Evolutionary conservation across 2,888 invertebrate genomes (phyloP), one percentile per base, ranked within the genome.

Genomic region (Prenolepis imparis): DNA sequence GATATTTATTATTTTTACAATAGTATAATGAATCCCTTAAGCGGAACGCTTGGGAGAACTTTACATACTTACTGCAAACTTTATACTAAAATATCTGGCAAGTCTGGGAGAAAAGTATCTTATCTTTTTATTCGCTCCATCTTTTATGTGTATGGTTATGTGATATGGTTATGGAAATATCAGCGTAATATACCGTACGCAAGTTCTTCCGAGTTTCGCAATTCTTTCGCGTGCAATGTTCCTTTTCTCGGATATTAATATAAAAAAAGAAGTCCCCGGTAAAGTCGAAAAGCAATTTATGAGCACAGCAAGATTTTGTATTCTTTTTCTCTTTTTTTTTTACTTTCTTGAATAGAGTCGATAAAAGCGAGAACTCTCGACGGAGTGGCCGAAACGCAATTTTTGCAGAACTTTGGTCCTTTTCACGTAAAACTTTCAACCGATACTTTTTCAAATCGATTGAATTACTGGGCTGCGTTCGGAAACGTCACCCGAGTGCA

Each of bases 351-450:
- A 80, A n/a, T 36, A 12, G 44, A 80, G 73, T 78, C 78, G 73
- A 80, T 80, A 80, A 80, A 80, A 80, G 78, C 78, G 73, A 80
- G 70, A 87, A 74, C 67, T 78, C 44, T 18, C 66, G 80, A 63
- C 57, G 70, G 66, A 86, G 59, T 78, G 67, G 55, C 39, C 52
- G 70, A 55, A 70, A 59, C 15, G 57, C 41, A 73, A 72, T 80
- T 86, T 21, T 61, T 59, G 24, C 61, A n/a, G 48, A 75, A 84
- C 73, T 66, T 74, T 52, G 57, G 66, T n/a, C 77, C 44, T 68
- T 48, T 63, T 64, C 48, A 21, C 39, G 78, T 59, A 61, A 52
- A 80, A 80, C 78, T 80, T 80, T 80, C 28, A 59, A 28, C 41
- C 39, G 78, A 80, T 80, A 80, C 78, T 80, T 80, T 80, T 70